Evolutionary conservation across 2,888 invertebrate species (phyloP).

Genomic region (Oscheius sp.): DNA sequence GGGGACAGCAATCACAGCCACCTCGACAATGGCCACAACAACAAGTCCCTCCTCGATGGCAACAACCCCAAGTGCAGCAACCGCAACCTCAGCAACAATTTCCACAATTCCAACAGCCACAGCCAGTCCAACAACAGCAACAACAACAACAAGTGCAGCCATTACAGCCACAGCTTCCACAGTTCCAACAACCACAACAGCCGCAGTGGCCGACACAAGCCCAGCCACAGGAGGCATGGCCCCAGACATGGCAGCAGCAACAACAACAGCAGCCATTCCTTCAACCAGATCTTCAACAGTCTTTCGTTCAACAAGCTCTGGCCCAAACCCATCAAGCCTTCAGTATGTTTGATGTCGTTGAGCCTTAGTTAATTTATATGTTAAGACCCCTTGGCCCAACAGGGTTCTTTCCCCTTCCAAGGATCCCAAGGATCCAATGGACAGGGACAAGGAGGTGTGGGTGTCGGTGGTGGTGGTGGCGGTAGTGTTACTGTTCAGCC

Average conservation of each 20-base stretch:
- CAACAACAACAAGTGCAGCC: background rate
- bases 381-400: slow-evolving; percentile 20
- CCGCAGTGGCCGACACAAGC: slow-evolving; percentile 6
- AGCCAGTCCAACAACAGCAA: background rate
- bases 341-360: no score
- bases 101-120: slow-evolving; percentile 13
- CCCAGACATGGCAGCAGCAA: slow-evolving; percentile 7
- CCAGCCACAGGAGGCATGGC: background rate
- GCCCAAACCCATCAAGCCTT: slow-evolving; percentile 9
- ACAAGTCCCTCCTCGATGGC: slow-evolving; percentile 3
- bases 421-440: slow-evolving; percentile 36
- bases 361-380: no score
- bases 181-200: slow-evolving; percentile 10
- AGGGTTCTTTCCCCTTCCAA: background rate
- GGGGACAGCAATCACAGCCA: slow-evolving; percentile 5
- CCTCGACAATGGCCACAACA: slow-evolving; percentile 14
- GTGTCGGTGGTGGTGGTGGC: slow-evolving; percentile 37
- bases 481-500: slow-evolving; percentile 10
- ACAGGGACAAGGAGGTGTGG: slow-evolving; percentile 38
- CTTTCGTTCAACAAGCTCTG: background rate
- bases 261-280: background rate
- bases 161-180: background rate
- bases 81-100: background rate
- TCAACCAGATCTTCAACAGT: slow-evolving; percentile 9
- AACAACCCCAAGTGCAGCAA: slow-evolving; percentile 14